Base-by-base conservation (phyloP, 2,888 invertebrate genomes). In the Hirtodrosophila alboralis region DNA sequence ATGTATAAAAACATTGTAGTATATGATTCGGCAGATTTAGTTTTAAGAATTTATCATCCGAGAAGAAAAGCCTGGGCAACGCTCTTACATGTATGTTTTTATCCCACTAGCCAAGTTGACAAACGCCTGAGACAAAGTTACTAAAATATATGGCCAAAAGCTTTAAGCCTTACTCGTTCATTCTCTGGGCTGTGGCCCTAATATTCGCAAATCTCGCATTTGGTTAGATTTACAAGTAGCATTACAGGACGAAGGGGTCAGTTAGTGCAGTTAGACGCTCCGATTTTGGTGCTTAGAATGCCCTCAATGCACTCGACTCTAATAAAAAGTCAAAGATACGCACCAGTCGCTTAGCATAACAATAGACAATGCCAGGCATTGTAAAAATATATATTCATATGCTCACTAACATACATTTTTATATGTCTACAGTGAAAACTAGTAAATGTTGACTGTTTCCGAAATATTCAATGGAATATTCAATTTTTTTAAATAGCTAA, bases 281-380 rank as follows among this genome's bases (percentile, higher is more conserved):
- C n/a, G 14, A 52, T 12, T 49, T 33, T 44, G 12, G 37, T 38
- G 45, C 36, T 33, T 5, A 5, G 13, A 72, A 38, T 44, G 51
- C 47, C 34, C 10, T 45, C 10, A 44, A 48, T 27, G 14, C 48
- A 56, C 27, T 45, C 36, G 54, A 23, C 30, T 59, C 64, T 77
- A 75, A 70, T 78, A 75, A 78, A 78, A 47, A 43, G 51, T 44
- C 16, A 9, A 75, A 65, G 58, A 56, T 70, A 74, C 54, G 53
- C 58, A 58, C 18, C 36, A 41, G 30, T 31, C 53, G 58, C 30
- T 78, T 78, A 65, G 78, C 74, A 78, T 78, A 78, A 78, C 75
- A 75, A 78, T 45, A 51, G 71, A 36, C 9, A 44, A 3, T 12
- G 14, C 7, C 13, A 40, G 47, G 44, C 34, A 16, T 14, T 27